phyloP scores from a whole-genome alignment of 2,888 invertebrate genomes.

The Boloria euphrosyne region DNA sequence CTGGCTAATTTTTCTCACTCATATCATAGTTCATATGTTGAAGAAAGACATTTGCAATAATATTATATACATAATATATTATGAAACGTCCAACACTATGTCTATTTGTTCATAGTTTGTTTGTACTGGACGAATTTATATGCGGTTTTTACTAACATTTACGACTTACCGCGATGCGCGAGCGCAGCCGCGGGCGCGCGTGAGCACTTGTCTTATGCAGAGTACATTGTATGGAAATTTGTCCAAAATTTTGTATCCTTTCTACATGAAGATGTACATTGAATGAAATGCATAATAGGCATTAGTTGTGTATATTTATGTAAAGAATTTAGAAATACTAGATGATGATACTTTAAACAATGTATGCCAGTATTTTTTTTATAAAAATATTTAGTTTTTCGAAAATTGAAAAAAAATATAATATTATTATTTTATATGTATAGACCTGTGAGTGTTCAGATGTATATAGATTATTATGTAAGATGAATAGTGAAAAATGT shows the following conservation, averaged over 20 bases:
- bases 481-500: constrained; percentile 1
- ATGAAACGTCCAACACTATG: constrained; percentile 12
- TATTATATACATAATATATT: background rate
- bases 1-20: too few relatives aligned
- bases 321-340: constrained; percentile 27
- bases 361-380: constrained; percentile 37
- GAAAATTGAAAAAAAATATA: background rate
- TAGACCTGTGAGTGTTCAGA: constrained; percentile 43
- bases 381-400: background rate
- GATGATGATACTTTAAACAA: constrained; percentile 18
- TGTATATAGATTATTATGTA: constrained; percentile 37
- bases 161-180: background rate
- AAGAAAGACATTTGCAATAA: constrained; percentile 1
- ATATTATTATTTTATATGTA: constrained; percentile 20
- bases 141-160: constrained; percentile 11
- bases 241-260: background rate
- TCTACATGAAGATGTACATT: constrained; percentile 4
- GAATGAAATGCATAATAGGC: constrained; percentile 5
- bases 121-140: constrained; percentile 19
- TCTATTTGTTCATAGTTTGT: background rate
- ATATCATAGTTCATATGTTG: constrained; percentile 3
- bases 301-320: constrained; percentile 35
- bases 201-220: background rate
- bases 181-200: background rate
- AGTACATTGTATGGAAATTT: background rate